phyloP scores from a whole-genome alignment of 2,797 vertebrate genomes.

The Galaxias olidus region DNA sequence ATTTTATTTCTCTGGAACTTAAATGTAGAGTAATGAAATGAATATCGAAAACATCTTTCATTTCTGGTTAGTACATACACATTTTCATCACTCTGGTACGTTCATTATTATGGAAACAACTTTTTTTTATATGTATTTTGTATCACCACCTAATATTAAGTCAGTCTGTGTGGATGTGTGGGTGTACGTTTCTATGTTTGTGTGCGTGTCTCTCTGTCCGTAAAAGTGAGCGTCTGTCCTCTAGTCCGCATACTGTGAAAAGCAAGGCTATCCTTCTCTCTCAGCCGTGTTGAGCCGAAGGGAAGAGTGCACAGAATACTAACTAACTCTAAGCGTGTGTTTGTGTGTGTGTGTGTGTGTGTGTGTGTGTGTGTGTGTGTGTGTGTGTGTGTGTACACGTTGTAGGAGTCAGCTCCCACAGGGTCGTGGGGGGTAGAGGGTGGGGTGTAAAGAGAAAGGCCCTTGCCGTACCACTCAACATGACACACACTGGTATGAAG shows the following conservation, averaged over 20 bases:
- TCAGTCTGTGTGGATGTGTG: not conserved
- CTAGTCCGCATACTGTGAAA: constrained; percentile 54
- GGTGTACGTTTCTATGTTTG: not conserved
- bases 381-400: constrained; percentile 28
- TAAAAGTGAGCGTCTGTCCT: constrained; percentile 37
- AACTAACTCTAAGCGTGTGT: constrained; percentile 47
- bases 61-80: too few relatives aligned
- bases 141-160: not conserved
- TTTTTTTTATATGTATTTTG: too few relatives aligned
- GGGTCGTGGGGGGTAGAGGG: constrained; percentile 36
- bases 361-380: constrained; percentile 8
- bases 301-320: constrained; percentile 66
- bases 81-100: too few relatives aligned
- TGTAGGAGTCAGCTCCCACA: constrained; percentile 45
- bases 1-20: too few relatives aligned
- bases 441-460: constrained; percentile 5
- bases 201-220: not conserved
- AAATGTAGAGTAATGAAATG: too few relatives aligned
- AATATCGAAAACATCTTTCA: too few relatives aligned
- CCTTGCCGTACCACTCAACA: constrained; percentile 37
- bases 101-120: too few relatives aligned
- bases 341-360: constrained; percentile 13
- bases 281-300: constrained; percentile 67
- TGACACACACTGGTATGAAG: constrained; percentile 55
- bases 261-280: constrained; percentile 62